Base-by-base conservation (phyloP, 2,888 invertebrate species). In the Geotrupes spiniger region DNA sequence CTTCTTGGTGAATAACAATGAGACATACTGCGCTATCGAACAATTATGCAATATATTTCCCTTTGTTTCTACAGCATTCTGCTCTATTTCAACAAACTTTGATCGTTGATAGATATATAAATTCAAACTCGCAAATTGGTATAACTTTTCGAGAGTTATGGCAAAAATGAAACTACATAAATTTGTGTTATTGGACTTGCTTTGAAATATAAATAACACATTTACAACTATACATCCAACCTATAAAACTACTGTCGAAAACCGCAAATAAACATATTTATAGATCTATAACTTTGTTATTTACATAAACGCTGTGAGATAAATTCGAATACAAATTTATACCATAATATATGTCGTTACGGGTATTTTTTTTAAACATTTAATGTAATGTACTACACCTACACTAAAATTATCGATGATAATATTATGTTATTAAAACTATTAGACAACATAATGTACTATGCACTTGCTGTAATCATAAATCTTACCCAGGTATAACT, bases 221-320 rank as follows among this genome's bases (percentile, higher is more conserved):
- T 41, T 41, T 28, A 17, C 16, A 41, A 16, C 16, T 9, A 41
- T 26, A 44, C 14, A 21, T 46, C 11, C 27, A 14, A 11, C 11
- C 17, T 33, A 33, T 29, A 25, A 46, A 46, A 46, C 31, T 42
- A 37, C 33, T 43, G 27, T 43, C 14, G 31, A 37, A 26, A 11
- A 26, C 36, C 42, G 31, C 42, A 47, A 47, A 47, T 42, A 42
- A 42, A 42, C 17, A 47, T 25, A 42, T 47, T 46, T 41, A n/a
- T 33, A 33, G 6, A 33, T 33, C 14, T 29, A 12, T 29, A 26
- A 6, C 6, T 6, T 26, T 26, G 27, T n/a, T n/a, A n/a, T n/a
- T n/a, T n/a, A 4, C 21, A 21, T 21, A 21, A 21, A 21, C 6
- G 21, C 6, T 21, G 4, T 4, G 3, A 21, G 6, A 21, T 21